Conservation (phyloP, 2,113 vertebrate species). For the Paradisaea rubra region DNA sequence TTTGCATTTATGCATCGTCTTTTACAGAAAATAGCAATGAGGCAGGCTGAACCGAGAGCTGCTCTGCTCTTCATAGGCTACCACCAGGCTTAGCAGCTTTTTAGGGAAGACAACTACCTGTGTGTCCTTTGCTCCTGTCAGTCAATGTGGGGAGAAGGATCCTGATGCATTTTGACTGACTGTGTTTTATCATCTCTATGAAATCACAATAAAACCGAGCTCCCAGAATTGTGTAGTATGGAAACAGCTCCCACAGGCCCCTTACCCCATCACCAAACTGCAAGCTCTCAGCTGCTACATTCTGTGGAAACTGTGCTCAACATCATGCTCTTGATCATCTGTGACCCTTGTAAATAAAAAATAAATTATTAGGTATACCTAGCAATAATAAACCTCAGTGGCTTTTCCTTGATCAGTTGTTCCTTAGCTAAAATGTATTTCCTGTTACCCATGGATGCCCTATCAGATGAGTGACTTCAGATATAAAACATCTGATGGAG, state of each 20-base stretch:
- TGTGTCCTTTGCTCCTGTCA: neutral
- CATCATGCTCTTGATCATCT: neutral
- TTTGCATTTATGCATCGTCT: neutral
- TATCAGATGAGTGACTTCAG: neutral
- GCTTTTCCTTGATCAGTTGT: neutral
- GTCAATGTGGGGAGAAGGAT: neutral
- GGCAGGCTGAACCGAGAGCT: neutral
- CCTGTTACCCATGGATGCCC: neutral
- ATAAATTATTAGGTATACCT: neutral
- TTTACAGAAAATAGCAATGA: neutral
- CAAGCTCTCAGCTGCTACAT: neutral
- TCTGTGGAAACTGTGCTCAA: neutral
- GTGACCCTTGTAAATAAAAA: neutral
- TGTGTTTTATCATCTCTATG: neutral
- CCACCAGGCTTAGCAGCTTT: neutral
- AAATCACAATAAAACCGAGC: neutral
- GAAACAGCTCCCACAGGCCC: neutral
- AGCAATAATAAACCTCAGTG: neutral
- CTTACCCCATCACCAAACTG: neutral
- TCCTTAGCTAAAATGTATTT: neutral
- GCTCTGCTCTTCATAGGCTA: neutral
- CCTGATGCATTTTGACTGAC: neutral
- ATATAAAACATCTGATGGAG: neutral
- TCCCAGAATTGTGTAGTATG: neutral
- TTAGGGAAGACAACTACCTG: neutral